Conservation (phyloP, 1,140 invertebrate species). For the Episyrphus balteatus region DNA sequence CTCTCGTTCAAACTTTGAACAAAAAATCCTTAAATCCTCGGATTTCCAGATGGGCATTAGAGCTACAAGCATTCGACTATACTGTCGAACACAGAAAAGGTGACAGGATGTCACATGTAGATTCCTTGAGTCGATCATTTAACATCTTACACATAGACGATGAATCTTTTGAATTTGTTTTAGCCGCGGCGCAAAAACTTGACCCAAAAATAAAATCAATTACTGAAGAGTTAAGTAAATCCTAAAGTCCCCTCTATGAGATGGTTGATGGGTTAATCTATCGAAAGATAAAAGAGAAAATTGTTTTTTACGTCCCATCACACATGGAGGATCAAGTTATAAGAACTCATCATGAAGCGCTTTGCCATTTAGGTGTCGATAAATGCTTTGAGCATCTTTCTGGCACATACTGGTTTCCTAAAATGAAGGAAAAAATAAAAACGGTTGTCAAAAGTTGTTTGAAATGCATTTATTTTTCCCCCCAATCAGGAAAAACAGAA, state of each 20-base stretch:
- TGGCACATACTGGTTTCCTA: conserved; percentile 33
- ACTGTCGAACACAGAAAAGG: conserved; percentile 14
- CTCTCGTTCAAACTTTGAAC: conserved; percentile 27
- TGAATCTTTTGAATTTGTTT: conserved; percentile 16
- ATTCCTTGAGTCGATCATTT: conserved; percentile 13
- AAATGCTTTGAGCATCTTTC: conserved; percentile 33
- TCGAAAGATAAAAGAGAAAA: conserved; percentile 11
- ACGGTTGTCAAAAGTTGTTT: conserved; percentile 24
- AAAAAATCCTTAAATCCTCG: conserved; percentile 30
- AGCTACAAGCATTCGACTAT: conserved; percentile 31
- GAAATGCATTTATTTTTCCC: conserved; percentile 16
- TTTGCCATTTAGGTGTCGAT: conserved; percentile 27
- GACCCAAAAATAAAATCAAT: conserved; percentile 31
- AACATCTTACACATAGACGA: not conserved
- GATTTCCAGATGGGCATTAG: conserved; percentile 26
- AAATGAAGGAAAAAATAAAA: conserved; percentile 17
- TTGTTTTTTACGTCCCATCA: conserved; percentile 19
- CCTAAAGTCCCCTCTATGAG: conserved; percentile 12
- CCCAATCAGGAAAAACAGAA: conserved; percentile 31
- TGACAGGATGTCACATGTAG: conserved; percentile 24
- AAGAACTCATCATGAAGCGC: conserved; percentile 19
- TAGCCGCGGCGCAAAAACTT: conserved; percentile 22
- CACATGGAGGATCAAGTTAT: conserved; percentile 21
- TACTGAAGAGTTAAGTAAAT: conserved; percentile 13
- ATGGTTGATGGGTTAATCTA: conserved; percentile 17